Base-by-base conservation (phyloP, 1,140 invertebrate genomes). In the Diorhabda carinulata region DNA sequence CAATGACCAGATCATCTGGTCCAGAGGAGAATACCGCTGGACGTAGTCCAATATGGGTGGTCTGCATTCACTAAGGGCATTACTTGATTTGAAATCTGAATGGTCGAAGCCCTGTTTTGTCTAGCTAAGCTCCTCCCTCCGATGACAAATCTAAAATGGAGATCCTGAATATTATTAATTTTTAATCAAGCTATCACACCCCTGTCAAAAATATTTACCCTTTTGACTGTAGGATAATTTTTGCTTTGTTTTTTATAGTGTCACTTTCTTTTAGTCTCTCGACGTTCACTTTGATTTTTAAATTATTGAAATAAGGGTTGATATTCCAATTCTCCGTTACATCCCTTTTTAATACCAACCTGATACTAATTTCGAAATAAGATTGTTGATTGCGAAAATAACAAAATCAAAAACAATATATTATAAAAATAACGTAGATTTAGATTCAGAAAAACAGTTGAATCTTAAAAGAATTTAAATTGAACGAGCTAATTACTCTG, bases 41-140 rank as follows among this genome's bases (percentile, higher is more conserved):
- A 52, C 47, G 47, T n/a, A n/a, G 47, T 52, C 3, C 47, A 52
- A 52, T 52, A 52, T 52, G 47, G 47, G 47, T 52, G 47, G 47
- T 52, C 47, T 52, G 47, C 47, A 52, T n/a, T 52, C 47, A 52
- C 47, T 52, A 52, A 52, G 47, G 47, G 47, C 47, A 52, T 52
- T 52, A 52, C 47, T 52, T 52, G 47, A 52, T 8, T 52, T 52
- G 47, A n/a, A 52, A 3, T 52, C 47, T 52, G 47, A 52, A n/a
- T 52, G 47, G 47, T 52, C 47, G 47, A 52, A 52, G 6, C 47
- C 47, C 6, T 52, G 6, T 8, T 52, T 52, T 52, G 47, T 52
- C 47, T 52, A 52, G 47, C 47, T 52, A 52, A 52, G 47, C 47
- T 52, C 47, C 47, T 8, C 47, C 47, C 47, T n/a, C 6, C 47